Conservation (phyloP, 2,888 invertebrate species). For the Pammene fasciana region DNA sequence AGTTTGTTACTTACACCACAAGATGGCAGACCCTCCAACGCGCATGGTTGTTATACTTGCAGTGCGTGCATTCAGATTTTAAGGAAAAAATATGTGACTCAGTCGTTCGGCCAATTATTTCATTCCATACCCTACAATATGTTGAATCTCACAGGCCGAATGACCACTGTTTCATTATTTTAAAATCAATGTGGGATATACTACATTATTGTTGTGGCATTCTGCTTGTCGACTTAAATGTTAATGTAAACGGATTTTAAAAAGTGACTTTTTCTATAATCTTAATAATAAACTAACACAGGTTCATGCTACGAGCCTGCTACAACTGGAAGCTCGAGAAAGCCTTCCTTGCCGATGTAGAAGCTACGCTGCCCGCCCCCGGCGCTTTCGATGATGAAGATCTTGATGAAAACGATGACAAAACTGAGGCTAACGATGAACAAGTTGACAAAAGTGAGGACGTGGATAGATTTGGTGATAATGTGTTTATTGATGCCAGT, state of each 20-base stretch:
- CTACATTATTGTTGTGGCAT: no score
- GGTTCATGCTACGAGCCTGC: slow-evolving; percentile 90
- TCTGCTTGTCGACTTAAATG: no score
- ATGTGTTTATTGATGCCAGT: slow-evolving; percentile 25
- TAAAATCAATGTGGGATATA: no score
- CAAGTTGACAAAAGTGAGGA: slow-evolving; percentile 42
- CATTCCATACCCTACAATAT: no score
- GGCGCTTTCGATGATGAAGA: slow-evolving; percentile 72
- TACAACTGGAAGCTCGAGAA: slow-evolving; percentile 97
- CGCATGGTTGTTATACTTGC: no score
- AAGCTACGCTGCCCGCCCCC: slow-evolving; percentile 73
- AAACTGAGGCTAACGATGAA: slow-evolving; percentile 37
- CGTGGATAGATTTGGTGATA: slow-evolving; percentile 43
- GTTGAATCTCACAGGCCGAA: no score
- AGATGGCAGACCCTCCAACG: no score
- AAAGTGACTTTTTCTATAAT: not conserved
- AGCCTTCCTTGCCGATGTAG: slow-evolving; percentile 95
- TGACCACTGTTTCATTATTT: no score
- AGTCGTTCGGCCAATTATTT: no score
- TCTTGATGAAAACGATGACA: slow-evolving; percentile 54
- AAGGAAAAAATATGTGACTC: not conserved
- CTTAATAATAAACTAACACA: not conserved
- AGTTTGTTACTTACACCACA: no score
- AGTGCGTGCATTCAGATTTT: not conserved
- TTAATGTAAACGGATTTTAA: no score